Conservation (phyloP, 2,797 vertebrate species). For the Percopsis omiscomaycus region DNA sequence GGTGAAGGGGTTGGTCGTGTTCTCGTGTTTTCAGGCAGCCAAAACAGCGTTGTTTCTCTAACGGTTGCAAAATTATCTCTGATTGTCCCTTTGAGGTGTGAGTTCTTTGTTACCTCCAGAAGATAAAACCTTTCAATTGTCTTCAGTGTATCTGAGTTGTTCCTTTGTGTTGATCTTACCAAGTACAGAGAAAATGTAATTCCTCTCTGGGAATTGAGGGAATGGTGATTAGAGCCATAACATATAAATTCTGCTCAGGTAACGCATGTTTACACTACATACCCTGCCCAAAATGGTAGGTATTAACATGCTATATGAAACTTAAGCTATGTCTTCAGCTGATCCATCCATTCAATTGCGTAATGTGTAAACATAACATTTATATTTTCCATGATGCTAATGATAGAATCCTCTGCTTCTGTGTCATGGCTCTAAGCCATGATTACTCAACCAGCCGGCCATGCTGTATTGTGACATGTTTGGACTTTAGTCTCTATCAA, state of each 20-base stretch:
- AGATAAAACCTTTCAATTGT: conserved; percentile 14
- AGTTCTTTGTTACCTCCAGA: conserved; percentile 7
- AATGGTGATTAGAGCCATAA: too few relatives aligned
- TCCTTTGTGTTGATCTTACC: conserved; percentile 21
- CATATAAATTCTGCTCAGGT: too few relatives aligned
- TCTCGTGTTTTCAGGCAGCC: background rate
- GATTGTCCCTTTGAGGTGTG: background rate
- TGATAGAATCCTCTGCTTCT: background rate
- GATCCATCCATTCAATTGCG: too few relatives aligned
- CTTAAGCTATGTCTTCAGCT: too few relatives aligned
- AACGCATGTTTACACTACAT: too few relatives aligned
- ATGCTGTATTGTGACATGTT: background rate
- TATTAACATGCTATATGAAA: too few relatives aligned
- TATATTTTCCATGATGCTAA: background rate
- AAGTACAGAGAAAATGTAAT: too few relatives aligned
- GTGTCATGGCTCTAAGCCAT: background rate
- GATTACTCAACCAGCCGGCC: background rate
- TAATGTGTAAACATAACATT: too few relatives aligned
- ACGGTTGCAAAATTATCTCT: too few relatives aligned
- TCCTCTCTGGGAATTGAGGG: too few relatives aligned
- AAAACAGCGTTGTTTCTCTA: too few relatives aligned
- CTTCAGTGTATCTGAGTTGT: conserved; percentile 29
- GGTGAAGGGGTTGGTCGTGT: background rate
- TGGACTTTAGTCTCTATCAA: background rate
- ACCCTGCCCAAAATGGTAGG: too few relatives aligned